phyloP scores from a whole-genome alignment of 92 coral and sea anemone genomes.

The Palythoa grandiflora region DNA sequence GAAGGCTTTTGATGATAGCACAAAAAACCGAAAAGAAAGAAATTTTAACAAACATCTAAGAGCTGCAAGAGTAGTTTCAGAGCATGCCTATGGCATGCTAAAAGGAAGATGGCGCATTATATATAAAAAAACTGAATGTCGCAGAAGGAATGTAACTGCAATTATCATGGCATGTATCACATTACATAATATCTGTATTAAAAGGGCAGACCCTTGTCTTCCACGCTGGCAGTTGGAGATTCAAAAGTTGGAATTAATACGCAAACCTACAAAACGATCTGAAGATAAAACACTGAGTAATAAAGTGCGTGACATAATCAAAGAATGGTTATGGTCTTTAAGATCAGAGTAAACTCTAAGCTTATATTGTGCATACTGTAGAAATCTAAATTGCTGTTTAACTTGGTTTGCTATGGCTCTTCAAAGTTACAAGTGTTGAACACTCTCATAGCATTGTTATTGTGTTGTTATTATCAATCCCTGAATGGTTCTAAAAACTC shows the following conservation, averaged over 20 bases:
- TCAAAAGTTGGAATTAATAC: slow-evolving; percentile 28
- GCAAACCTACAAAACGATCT: slow-evolving; percentile 24
- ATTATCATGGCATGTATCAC: slow-evolving; percentile 27
- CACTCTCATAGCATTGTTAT: no score
- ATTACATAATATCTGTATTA: slow-evolving; percentile 61
- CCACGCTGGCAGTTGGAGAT: slow-evolving; percentile 57
- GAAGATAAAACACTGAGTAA: slow-evolving; percentile 48
- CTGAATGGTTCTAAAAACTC: no score
- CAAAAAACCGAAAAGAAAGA: slow-evolving; percentile 24
- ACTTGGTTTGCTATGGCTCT: no score
- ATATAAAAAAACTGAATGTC: slow-evolving; percentile 32
- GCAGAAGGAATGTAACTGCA: slow-evolving; percentile 3
- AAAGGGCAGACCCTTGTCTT: slow-evolving; percentile 47
- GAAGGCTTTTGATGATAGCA: slow-evolving; percentile 40
- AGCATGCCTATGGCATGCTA: slow-evolving; percentile 56
- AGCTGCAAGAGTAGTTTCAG: slow-evolving; percentile 56
- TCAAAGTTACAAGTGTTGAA: no score
- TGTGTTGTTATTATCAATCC: no score
- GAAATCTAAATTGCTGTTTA: no score
- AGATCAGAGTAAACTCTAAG: no score
- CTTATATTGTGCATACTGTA: no score
- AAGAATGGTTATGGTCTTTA: slow-evolving; percentile 53
- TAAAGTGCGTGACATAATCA: slow-evolving; percentile 31
- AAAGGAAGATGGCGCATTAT: slow-evolving; percentile 29
- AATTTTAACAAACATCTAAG: slow-evolving; percentile 44